Base-by-base conservation (phyloP, 35 echinoderm and acorn worm species). In the Apostichopus parvimensis region DNA sequence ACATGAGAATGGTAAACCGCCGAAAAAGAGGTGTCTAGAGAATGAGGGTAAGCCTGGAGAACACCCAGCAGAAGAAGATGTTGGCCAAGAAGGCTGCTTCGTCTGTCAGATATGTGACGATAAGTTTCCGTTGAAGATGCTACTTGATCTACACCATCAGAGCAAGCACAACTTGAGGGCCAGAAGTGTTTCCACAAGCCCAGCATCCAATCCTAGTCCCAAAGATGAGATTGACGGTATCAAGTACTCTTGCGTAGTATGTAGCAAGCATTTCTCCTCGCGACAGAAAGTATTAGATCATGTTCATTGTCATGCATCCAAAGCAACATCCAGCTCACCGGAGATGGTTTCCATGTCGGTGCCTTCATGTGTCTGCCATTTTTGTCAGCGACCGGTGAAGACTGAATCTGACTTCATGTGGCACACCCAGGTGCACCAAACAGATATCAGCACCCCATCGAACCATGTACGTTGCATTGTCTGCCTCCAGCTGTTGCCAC, bases 371-470 rank as follows among this genome's bases (percentile, higher is more conserved):
- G 95, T 94, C 60, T 97, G 95, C 66, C 92, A 94, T 73, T 92
- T 97, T 13, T 97, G 95, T 64, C 93, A 93, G 79, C 93, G 94
- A 59, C 86, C 95, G 8, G 83, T 97, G 24, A 91, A 87, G 71
- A 92, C 80, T 62, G 97, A 99, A 65, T 85, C 91, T 28, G 97
- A 99, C 78, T 96, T 99, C 78, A 91, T 99, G 53, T 92, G 92
- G 56, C 97, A 99, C 79, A 91, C 97, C n/a, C 95, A 99, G 79
- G 90, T 91, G 45, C 97, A 99, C 79, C 95, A 99, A 64, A 91
- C 84, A 1, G 94, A 96, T 53, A 91, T 94, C 22, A 92, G 90
- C 10, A 77, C 91, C 20, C 87, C 93, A 57, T 87, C 88, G 25
- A 93, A 93, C 54, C 92, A 86, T 58, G 94, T 96, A 12, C 91